Evolutionary conservation across 1,140 invertebrate genomes (phyloP).

Genomic region (Cylas formicarius): DNA sequence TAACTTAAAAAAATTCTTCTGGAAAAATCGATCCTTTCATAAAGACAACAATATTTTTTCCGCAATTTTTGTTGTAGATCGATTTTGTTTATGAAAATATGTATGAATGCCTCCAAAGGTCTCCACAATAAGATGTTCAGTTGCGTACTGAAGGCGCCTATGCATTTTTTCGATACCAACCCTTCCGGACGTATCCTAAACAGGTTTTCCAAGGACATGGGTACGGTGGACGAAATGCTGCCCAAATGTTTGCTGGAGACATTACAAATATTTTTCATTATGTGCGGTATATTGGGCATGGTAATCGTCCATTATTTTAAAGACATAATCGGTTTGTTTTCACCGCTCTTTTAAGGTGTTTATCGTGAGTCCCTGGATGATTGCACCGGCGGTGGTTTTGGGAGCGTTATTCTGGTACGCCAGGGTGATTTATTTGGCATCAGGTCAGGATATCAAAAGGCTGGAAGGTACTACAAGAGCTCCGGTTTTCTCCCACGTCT

Average conservation of each 20-base stretch:
- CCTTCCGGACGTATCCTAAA: constrained; percentile 59
- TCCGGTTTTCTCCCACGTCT: constrained; percentile 73
- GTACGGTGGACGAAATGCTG: constrained; percentile 79
- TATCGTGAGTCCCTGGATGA: constrained; percentile 64
- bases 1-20: too few species aligned
- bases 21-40: too few species aligned
- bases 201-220: constrained; percentile 71
- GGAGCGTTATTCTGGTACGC: constrained; percentile 63
- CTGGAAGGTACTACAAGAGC: constrained; percentile 63
- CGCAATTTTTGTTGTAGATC: constrained; percentile 33
- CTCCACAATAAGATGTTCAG: constrained; percentile 80
- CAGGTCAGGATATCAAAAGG: constrained; percentile 77
- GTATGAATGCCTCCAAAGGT: constrained; percentile 67
- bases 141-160: constrained; percentile 60
- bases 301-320: too few species aligned
- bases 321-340: too few species aligned
- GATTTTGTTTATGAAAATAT: constrained; percentile 68
- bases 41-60: too few species aligned
- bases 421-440: constrained; percentile 70
- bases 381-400: constrained; percentile 62
- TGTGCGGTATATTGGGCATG: constrained; percentile 47
- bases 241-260: constrained; percentile 73
- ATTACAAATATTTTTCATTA: constrained; percentile 56
- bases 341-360: constrained; percentile 51
- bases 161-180: constrained; percentile 56